These are phyloP conservation scores for Varroa destructor DNA, from an alignment of 1,140 invertebrate species.

Conservation along the genomic window DNA sequence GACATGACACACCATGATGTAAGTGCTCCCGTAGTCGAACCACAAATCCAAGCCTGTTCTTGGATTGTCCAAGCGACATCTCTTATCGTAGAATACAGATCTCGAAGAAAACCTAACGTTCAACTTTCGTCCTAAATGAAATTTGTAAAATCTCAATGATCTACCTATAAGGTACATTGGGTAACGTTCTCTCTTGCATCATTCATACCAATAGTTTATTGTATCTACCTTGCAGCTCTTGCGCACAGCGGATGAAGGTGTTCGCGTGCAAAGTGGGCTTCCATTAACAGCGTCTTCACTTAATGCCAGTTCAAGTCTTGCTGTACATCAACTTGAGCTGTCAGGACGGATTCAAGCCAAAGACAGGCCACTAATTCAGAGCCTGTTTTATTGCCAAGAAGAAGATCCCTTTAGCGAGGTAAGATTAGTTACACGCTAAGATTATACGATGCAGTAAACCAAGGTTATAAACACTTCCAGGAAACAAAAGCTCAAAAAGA, in stretches of 20 bases:
- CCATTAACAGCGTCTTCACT: constrained; percentile 13
- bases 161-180: no score
- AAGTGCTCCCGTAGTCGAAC: constrained; percentile 27
- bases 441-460: neutral
- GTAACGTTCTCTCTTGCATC: no score
- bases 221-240: neutral
- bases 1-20: constrained; percentile 56
- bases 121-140: no score
- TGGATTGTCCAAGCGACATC: no score
- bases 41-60: no score
- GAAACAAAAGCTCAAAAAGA: no score
- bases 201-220: neutral
- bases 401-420: constrained; percentile 23
- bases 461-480: no score
- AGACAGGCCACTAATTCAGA: neutral
- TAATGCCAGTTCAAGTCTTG: neutral
- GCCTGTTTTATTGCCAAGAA: constrained; percentile 15
- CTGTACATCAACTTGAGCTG: constrained; percentile 11
- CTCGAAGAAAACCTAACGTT: no score
- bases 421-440: neutral
- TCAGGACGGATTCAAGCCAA: constrained; percentile 2
- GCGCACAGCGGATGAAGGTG: constrained; percentile 11
- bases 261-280: constrained; percentile 7
- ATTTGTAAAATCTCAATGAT: no score
- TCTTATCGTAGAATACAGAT: no score